Evolutionary conservation across 2,113 vertebrate species (phyloP).

Genomic region (Kryptolebias marmoratus): DNA sequence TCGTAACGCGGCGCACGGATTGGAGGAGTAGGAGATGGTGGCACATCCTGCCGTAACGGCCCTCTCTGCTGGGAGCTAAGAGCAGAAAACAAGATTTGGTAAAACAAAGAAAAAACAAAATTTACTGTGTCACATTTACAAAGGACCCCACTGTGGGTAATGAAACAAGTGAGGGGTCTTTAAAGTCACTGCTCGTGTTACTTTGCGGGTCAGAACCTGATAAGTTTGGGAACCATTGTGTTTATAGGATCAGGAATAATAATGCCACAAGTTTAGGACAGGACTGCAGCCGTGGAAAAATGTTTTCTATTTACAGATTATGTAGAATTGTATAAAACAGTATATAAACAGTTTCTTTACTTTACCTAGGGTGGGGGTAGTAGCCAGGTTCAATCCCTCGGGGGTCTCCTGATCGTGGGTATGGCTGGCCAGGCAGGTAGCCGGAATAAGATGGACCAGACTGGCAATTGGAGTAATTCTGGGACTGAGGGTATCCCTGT

Average conservation of each 20-base stretch:
- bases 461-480: constrained; percentile 62
- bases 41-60: constrained; percentile 93
- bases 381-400: constrained; percentile 83
- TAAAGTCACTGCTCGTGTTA: no score
- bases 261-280: no score
- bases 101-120: background rate
- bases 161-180: no score
- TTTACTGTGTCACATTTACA: background rate
- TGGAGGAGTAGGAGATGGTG: constrained; percentile 89
- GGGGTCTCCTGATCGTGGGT: constrained; percentile 80
- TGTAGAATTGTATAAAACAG: background rate
- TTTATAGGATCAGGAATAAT: no score
- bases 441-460: constrained; percentile 80
- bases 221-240: no score
- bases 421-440: constrained; percentile 81
- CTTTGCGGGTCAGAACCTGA: no score
- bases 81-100: constrained; percentile 11
- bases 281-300: no score
- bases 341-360: background rate
- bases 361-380: constrained; percentile 78
- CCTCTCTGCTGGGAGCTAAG: constrained; percentile 86
- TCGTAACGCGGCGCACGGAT: constrained; percentile 84
- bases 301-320: background rate
- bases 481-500: constrained; percentile 70
- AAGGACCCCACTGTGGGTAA: background rate